Base-by-base conservation (phyloP, 2,113 vertebrate species). In the Psammodynastes pulverulentus region DNA sequence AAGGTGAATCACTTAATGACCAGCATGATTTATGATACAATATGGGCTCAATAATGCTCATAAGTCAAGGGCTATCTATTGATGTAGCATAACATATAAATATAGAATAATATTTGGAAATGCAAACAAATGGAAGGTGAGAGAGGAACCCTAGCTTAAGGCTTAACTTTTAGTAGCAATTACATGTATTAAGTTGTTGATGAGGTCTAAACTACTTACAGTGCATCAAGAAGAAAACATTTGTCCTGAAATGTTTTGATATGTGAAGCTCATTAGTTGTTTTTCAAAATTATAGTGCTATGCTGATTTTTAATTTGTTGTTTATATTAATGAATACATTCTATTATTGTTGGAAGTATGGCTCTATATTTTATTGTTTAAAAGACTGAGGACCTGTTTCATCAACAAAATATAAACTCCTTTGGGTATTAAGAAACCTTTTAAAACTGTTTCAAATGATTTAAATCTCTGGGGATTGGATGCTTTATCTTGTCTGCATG, bases 171-270 rank as follows among this genome's bases (percentile, higher is more conserved):
- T 46, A 92, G 29, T n/a, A 54, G 53, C 93, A 86, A 86, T 95
- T 91, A 96, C 94, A 54, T 51, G 24, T 17, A 90, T 94, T 94
- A 93, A 79, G 95, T 88, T 88, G 13, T 46, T 91, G 3, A 7
- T 43, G 48, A 87, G 1, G 86, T 88, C 87, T 34, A 67, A 91
- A 86, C 24, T 91, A 86, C 84, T 91, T 39, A 92, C 26, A 67
- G 62, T 17, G 13, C 62, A 52, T 26, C 93, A 79, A 84, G 62
- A 86, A 1, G 43, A 46, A 48, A 85, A 46, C 15, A 48, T 54
- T 79, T 39, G 5, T 91, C n/a, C 43, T 46, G 26, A n/a, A 86
- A 85, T 46, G 39, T 62, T 86, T 49, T 54, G 45, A 79, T 84
- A 43, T 5, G 8, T 49, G 85, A 87, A 87, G 26, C 26, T 39